phyloP scores from a whole-genome alignment of 1,140 invertebrate genomes.

The Lysiphlebus fabarum region DNA sequence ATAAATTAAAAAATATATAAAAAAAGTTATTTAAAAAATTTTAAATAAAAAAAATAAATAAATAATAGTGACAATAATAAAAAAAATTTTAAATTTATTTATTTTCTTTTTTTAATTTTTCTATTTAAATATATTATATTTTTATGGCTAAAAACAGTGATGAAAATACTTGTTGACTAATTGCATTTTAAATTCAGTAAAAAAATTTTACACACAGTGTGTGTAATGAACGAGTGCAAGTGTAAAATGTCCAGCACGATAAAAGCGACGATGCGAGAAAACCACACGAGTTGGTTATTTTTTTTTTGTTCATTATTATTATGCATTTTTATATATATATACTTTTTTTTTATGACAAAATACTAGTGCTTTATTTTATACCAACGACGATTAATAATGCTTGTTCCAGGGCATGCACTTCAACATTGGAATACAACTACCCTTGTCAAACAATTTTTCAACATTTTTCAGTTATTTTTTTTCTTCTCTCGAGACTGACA shows the following conservation, averaged over 20 bases:
- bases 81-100: too few species aligned
- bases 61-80: too few species aligned
- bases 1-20: too few species aligned
- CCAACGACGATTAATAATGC: slow-evolving; percentile 23
- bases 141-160: too few species aligned
- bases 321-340: background rate
- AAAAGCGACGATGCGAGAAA: slow-evolving; percentile 21
- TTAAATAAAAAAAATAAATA: too few species aligned
- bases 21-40: too few species aligned
- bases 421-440: slow-evolving; percentile 7
- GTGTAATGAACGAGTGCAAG: slow-evolving; percentile 3
- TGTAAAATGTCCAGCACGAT: background rate
- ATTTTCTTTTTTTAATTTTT: too few species aligned
- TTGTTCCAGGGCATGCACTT: slow-evolving; percentile 19
- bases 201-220: background rate
- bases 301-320: background rate
- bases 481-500: slow-evolving; percentile 1
- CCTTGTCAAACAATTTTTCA: slow-evolving; percentile 17
- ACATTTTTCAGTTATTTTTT: background rate
- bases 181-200: background rate
- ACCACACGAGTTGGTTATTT: slow-evolving; percentile 21
- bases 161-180: too few species aligned
- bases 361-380: slow-evolving; percentile 9
- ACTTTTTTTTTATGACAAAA: slow-evolving; percentile 16
- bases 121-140: too few species aligned